phyloP scores from a whole-genome alignment of 2,113 vertebrate genomes.

The Ovibos moschatus region DNA sequence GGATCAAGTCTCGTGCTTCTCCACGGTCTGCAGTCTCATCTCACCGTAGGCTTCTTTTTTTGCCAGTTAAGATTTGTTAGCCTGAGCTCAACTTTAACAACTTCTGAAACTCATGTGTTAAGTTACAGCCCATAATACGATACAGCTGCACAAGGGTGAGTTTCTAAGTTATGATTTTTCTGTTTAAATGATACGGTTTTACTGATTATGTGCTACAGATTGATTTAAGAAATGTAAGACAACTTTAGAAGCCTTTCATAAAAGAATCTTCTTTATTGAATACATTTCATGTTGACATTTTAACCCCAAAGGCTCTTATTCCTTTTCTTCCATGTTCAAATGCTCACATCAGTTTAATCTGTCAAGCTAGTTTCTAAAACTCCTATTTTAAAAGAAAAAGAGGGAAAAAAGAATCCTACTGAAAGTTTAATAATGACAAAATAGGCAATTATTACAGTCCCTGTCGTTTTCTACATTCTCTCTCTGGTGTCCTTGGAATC shows the following conservation, averaged over 20 bases:
- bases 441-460: background rate
- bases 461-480: background rate
- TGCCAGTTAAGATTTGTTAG: constrained; percentile 71
- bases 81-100: constrained; percentile 76
- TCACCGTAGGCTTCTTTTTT: constrained; percentile 49
- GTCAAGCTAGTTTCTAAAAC: constrained; percentile 63
- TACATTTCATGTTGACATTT: constrained; percentile 74
- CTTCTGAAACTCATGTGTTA: constrained; percentile 79
- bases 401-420: background rate
- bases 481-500: constrained; percentile 35
- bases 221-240: constrained; percentile 82
- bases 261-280: constrained; percentile 79
- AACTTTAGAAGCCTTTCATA: constrained; percentile 80
- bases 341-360: constrained; percentile 58
- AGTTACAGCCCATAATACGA: constrained; percentile 79
- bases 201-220: constrained; percentile 82
- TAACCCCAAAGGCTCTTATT: constrained; percentile 68
- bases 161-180: constrained; percentile 78
- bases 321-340: constrained; percentile 64
- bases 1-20: background rate
- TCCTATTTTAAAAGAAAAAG: constrained; percentile 44
- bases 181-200: constrained; percentile 82
- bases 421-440: constrained; percentile 60
- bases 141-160: constrained; percentile 78
- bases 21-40: constrained; percentile 8